Evolutionary conservation across 2,888 invertebrate genomes (phyloP), one percentile per base, ranked within the genome.

Genomic region (Epistrophe eligans): DNA sequence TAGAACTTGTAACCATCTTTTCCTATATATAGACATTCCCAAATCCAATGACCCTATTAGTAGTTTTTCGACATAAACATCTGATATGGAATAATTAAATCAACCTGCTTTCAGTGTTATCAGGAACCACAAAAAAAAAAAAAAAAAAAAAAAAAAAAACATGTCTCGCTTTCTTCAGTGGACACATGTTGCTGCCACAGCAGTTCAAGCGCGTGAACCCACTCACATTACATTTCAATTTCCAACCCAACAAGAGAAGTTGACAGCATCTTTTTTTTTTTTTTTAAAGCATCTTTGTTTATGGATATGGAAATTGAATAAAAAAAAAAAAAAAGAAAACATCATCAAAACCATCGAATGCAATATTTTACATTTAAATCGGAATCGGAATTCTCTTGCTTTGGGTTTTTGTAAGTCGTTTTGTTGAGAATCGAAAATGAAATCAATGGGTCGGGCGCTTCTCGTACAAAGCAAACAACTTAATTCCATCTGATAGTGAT

Each of bases 361-460:
- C 79, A 76, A 83, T 87, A 87, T 83, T 83, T 87, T 83, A 87
- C 87, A 83, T 87, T 83, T 72, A 87, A 87, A 87, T 87, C 87
- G 82, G 70, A 77, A 70, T 74, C 62, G 64, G 45, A 77, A 50
- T 35, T 50, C 24, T 45, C 52, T 57, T 35, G 35, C 19, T 48
- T 17, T 40, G 24, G 48, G n/a, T 52, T 70, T 62, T 70, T 50
- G 0, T 57, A 55, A 52, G 72, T 77, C 77, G 70, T 84, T 79
- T 76, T 66, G 79, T 77, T 66, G 71, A 58, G 48, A 83, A 60
- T 79, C 83, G 76, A 87, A 87, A 87, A 83, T 87, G 87, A 67
- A 87, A 66, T 83, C 87, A 87, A 79, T 87, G 87, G 74, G 79
- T 87, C 87, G 87, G 87, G 87, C 83, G 87, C 87, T 87, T 83